Evolutionary conservation across 2,797 vertebrate species (phyloP).

Genomic region (Florisuga fusca): DNA sequence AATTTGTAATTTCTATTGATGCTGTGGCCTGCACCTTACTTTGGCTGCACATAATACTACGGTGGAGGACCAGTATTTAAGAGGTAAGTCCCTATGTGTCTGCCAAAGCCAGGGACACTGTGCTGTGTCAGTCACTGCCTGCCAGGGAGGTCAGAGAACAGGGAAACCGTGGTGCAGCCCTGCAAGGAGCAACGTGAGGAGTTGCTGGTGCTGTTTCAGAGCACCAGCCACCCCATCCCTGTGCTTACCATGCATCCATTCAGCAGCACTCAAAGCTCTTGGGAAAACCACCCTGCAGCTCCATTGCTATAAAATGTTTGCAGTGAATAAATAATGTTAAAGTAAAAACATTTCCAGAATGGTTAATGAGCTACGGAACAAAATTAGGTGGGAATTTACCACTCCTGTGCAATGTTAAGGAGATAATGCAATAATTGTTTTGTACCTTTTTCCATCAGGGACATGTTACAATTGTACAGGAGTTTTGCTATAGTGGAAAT

Average conservation of each 20-base stretch:
- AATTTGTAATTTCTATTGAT: neutral
- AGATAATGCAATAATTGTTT: neutral
- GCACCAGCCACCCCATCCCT: neutral
- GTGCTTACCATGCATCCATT: neutral
- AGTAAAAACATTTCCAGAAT: neutral
- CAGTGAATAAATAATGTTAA: neutral
- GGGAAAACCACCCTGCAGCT: neutral
- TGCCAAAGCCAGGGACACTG: neutral
- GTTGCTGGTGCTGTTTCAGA: neutral
- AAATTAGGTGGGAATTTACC: neutral
- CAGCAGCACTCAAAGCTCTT: accelerated
- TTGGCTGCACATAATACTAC: neutral
- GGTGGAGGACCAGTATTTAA: neutral
- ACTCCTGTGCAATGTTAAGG: neutral
- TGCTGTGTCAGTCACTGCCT: accelerated
- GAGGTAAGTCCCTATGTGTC: neutral
- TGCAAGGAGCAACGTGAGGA: neutral
- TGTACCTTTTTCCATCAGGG: neutral
- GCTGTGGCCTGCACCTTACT: neutral
- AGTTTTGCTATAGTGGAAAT: neutral
- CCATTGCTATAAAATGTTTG: neutral
- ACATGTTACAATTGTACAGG: neutral
- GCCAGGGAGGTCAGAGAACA: accelerated
- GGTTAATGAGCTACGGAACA: neutral
- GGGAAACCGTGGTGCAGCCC: accelerated